phyloP scores from a whole-genome alignment of 2,797 vertebrate genomes.

The Artibeus lituratus region DNA sequence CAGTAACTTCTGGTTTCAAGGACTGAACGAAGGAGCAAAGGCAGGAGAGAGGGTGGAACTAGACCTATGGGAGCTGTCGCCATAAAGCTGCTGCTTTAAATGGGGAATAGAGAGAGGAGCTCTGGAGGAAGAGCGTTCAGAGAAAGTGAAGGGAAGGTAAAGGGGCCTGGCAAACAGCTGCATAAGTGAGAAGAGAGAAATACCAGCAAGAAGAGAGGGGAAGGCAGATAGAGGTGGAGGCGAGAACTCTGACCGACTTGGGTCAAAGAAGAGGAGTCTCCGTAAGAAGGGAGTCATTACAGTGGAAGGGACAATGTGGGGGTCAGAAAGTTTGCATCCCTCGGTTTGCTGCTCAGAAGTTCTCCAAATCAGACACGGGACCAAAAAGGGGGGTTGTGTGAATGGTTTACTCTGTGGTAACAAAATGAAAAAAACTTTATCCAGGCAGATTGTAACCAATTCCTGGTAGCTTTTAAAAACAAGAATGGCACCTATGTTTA shows the following conservation, averaged over 20 bases:
- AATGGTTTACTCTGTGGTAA: not conserved
- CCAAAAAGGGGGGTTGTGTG: not conserved
- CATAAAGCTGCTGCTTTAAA: not conserved
- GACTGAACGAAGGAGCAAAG: not conserved
- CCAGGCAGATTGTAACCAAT: not conserved
- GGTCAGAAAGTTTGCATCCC: not conserved
- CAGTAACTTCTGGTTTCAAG: not conserved
- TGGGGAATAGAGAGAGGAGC: not conserved
- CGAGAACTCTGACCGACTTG: not conserved
- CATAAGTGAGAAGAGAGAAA: not conserved
- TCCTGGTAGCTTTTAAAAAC: constrained; percentile 15
- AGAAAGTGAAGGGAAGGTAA: not conserved
- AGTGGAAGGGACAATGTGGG: not conserved
- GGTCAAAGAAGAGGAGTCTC: not conserved
- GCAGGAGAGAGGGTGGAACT: not conserved
- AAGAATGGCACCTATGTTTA: constrained; percentile 32
- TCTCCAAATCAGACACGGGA: not conserved
- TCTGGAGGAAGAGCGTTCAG: not conserved
- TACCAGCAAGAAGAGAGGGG: not conserved
- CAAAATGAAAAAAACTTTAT: constrained; percentile 20
- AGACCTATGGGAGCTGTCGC: not conserved
- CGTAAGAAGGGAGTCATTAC: not conserved
- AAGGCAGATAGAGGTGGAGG: not conserved
- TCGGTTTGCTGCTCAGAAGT: not conserved
- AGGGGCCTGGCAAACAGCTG: not conserved